Base-by-base conservation (phyloP, 2,113 vertebrate species). In the Danio rerio region DNA sequence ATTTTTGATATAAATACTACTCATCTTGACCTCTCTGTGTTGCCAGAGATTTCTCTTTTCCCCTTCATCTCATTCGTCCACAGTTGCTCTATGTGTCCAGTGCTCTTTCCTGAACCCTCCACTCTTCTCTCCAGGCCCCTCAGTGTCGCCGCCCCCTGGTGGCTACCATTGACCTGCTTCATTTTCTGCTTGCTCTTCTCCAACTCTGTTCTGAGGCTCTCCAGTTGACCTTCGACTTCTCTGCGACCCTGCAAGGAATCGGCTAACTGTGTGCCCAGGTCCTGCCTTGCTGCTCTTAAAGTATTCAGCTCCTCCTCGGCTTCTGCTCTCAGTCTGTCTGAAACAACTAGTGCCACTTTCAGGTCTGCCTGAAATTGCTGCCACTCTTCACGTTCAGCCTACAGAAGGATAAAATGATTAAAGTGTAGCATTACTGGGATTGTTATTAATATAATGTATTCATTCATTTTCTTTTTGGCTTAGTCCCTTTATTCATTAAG, bases 321-420 rank as follows among this genome's bases (percentile, higher is more conserved):
- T 83, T 95, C 94, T 0, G 88, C 89, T 42, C 93, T 89, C 63
- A 95, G 85, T 15, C 94, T 88, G 81, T 95, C 94, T 0, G 94
- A 94, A 45, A 95, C 94, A 0, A 94, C 86, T 42, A 95, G 93
- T 0, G 94, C 94, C 86, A 94, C 94, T 89, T 94, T 94, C 15
- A 95, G 90, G 88, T 95, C 94, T 7, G 93, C 85, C 90, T 95
- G 94, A 88, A 95, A 95, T 89, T 95, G 93, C 80, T 90, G 87
- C 93, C 94, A 95, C 71, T 95, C 94, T 0, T 72, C 90, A 0
- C 90, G 91, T 69, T 95, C 94, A 0, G 79, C 86, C 94, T 95
- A 86, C 10, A 88, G 20, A 82, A 76, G 43, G 20, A 72, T 4
- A 62, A 56, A 20, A 75, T 16, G 53, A 10, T 18, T 5, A 49